These are phyloP conservation scores for Ascidia mentula DNA, from an alignment of 23 tunicate species.

Conservation along the genomic window DNA sequence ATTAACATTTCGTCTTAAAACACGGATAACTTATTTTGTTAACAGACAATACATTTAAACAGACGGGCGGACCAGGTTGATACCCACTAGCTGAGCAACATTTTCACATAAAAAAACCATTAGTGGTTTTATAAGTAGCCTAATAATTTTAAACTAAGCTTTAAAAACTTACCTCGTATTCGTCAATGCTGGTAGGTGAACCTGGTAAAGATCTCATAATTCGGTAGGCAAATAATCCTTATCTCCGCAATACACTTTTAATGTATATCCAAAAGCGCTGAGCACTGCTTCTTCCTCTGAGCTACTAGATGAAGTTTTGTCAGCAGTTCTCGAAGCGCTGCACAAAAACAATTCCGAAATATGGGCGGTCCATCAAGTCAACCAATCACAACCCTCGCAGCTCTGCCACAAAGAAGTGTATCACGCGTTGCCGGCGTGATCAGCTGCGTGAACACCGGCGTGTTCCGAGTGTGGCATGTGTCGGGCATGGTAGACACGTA, in stretches of 20 bases:
- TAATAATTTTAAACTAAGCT: no score
- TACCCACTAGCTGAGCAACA: no score
- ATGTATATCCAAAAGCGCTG: background rate
- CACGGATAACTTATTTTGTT: no score
- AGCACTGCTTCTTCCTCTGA: background rate
- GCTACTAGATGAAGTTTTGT: background rate
- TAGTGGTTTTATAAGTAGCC: no score
- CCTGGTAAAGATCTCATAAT: constrained; percentile 55
- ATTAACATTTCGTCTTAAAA: no score
- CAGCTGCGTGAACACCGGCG: constrained; percentile 1
- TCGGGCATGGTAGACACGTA: background rate
- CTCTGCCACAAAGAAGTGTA: background rate
- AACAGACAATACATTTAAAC: no score
- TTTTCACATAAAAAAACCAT: no score
- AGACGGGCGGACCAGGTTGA: no score
- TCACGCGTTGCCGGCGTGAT: background rate
- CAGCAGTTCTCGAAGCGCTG: background rate
- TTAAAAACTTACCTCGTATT: constrained; percentile 44
- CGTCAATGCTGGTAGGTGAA: constrained; percentile 34
- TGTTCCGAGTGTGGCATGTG: background rate
- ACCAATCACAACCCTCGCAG: background rate
- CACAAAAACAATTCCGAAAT: background rate
- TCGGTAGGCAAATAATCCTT: background rate
- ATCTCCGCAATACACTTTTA: background rate
- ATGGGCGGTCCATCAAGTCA: background rate